A percentile compares a stretch with the other conserved stretches of the same genome.
These are phyloP conservation scores for Andrena praecox DNA, from an alignment of 2,888 invertebrate species.

Conservation along the genomic window DNA sequence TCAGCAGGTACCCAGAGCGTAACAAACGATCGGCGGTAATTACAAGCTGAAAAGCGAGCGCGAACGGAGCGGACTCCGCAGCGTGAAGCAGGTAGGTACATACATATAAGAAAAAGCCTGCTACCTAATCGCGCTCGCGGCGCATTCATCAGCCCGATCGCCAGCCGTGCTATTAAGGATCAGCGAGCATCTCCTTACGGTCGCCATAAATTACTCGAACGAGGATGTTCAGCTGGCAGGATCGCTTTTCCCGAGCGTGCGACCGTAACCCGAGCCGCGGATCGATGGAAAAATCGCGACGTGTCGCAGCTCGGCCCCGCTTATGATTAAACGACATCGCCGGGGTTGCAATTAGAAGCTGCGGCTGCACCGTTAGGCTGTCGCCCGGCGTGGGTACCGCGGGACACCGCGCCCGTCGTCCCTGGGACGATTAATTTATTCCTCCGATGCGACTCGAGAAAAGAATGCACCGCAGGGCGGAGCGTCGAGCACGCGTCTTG, in stretches of 20 bases:
- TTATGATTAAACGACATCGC: conserved; percentile 25
- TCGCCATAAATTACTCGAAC: conserved; percentile 30
- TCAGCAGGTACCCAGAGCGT: background rate
- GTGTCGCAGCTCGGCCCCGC: background rate
- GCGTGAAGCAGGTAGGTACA: conserved; percentile 1
- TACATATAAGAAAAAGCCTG: background rate
- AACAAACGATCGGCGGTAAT: background rate
- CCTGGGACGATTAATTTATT: conserved; percentile 47
- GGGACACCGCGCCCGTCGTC: conserved; percentile 18
- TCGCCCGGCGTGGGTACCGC: conserved; percentile 24
- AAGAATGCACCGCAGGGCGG: conserved; percentile 16
- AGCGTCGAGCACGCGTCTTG: conserved; percentile 32
- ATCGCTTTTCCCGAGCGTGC: conserved; percentile 27
- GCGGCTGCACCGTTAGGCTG: conserved; percentile 45
- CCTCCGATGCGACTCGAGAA: conserved; percentile 2
- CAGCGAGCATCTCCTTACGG: conserved; percentile 31
- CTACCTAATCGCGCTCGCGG: conserved; percentile 23
- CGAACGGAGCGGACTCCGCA: conserved; percentile 3
- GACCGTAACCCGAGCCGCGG: background rate
- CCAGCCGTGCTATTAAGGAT: conserved; percentile 40
- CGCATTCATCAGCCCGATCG: conserved; percentile 30
- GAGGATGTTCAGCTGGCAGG: conserved; percentile 26
- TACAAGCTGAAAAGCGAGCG: conserved; percentile 1
- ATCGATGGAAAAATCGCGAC: conserved; percentile 17
- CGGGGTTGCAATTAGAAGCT: conserved; percentile 23